A percentile compares a stretch with the other conserved stretches of the same genome.
Conservation (phyloP, 2,113 vertebrate genomes). For the Callipepla californica region DNA sequence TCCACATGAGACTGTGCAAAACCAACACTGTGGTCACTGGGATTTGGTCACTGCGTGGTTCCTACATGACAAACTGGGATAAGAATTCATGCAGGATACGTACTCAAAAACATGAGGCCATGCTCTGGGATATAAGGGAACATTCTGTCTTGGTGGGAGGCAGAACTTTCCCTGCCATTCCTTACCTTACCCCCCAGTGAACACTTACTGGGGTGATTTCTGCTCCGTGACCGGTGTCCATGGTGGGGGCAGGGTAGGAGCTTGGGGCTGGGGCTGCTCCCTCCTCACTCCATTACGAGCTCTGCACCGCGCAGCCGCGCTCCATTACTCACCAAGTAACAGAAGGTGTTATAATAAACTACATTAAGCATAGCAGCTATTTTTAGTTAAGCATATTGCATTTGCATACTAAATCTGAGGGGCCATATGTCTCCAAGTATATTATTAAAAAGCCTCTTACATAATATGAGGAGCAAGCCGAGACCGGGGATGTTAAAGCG, state of each 20-base stretch:
- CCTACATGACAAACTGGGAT: not conserved
- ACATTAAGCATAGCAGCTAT: constrained; percentile 42
- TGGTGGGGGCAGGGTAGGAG: not conserved
- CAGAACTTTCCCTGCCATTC: not conserved
- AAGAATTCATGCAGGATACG: accelerated
- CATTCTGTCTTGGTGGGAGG: not conserved
- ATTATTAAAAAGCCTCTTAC: constrained; percentile 66
- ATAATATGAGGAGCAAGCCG: not conserved
- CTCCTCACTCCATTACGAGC: not conserved
- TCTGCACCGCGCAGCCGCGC: not conserved
- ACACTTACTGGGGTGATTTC: not conserved
- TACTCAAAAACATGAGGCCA: not conserved
- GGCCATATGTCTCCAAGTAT: constrained; percentile 62
- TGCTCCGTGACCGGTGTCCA: not conserved
- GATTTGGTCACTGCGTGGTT: not conserved
- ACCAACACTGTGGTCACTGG: not conserved
- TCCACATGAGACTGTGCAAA: not conserved
- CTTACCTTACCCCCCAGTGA: not conserved
- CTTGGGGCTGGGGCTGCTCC: not conserved
- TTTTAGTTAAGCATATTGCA: constrained; percentile 67
- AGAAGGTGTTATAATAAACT: constrained; percentile 60
- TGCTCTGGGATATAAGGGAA: accelerated
- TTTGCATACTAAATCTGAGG: constrained; percentile 61
- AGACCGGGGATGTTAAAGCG: not conserved
- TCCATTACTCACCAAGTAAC: constrained; percentile 23